Base-by-base conservation (phyloP, 2,888 invertebrate species). In the Tenthredo livida region DNA sequence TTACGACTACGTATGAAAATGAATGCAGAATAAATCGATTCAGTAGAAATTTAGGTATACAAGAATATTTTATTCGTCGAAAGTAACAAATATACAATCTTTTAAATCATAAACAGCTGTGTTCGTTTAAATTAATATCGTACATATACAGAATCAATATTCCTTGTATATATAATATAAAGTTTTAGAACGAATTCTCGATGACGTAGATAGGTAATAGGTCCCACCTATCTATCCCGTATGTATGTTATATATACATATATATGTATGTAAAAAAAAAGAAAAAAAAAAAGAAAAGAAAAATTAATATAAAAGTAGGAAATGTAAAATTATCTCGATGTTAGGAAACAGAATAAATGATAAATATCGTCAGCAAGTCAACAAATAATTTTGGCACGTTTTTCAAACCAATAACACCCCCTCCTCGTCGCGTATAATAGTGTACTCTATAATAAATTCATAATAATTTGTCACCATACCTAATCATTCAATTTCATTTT, bases 41-140 rank as follows among this genome's bases (percentile, higher is more conserved):
- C 21, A 15, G 12, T n/a, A n/a, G 10, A 2, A 21, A 43, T 88
- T 90, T 89, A 90, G 92, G 91, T 93, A 93, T 93, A 93, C 92
- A 93, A 93, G 93, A 93, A 93, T 93, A 93, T 92, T 93, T 93
- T 93, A 93, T 93, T 93, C 93, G 91, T 93, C 90, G 91, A 93
- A 93, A 92, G 92, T 93, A 93, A 93, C 93, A 93, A 93, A 93
- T 93, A 91, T 93, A 93, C 92, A 93, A 92, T 92, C 91, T 92
- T 91, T 88, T 88, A 91, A 92, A 91, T 90, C 90, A 93, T 90
- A 91, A 93, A 91, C 17, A 54, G 17, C 88, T 87, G 89, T 85
- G 88, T 91, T n/a, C 88, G 90, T 86, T 85, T 87, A 87, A 87
- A 87, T 87, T 85, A 88, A 88, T 86, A 85, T 87, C 78, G 77